These are phyloP conservation scores for Leucosticte australis DNA, from an alignment of 2,113 vertebrate species.

Conservation along the genomic window DNA sequence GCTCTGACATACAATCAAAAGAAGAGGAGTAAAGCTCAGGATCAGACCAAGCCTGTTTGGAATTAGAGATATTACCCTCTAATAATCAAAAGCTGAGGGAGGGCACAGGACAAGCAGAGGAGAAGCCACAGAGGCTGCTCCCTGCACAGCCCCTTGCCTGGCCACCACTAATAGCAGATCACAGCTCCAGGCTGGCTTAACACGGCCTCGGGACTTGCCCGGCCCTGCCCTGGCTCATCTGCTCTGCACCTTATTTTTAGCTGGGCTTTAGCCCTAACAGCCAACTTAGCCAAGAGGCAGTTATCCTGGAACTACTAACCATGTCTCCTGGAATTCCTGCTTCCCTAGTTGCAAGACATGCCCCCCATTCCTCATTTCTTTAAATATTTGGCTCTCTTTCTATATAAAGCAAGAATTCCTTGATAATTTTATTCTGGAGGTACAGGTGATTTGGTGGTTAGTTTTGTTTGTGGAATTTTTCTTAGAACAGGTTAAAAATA, in stretches of 20 bases:
- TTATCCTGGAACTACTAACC: neutral
- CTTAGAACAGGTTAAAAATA: neutral
- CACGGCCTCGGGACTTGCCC: neutral
- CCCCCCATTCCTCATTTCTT: neutral
- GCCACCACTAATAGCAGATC: neutral
- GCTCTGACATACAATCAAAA: neutral
- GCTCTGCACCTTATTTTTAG: conserved; percentile 13
- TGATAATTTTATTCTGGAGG: neutral
- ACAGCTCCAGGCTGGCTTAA: neutral
- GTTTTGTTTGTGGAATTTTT: neutral
- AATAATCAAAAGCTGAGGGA: neutral
- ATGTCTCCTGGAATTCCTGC: neutral
- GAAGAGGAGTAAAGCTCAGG: neutral
- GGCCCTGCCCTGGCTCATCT: conserved; percentile 25
- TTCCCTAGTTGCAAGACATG: neutral
- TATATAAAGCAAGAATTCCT: neutral
- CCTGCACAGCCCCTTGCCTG: neutral
- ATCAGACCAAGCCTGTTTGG: accelerated
- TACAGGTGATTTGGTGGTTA: neutral
- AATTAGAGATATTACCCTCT: neutral
- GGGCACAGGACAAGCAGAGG: neutral
- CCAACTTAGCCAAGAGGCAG: neutral
- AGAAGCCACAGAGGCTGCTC: neutral
- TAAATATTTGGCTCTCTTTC: neutral
- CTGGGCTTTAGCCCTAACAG: neutral